Percentiles rank a stretch among this genome's conserved stretches.
Conservation (phyloP, 2,888 invertebrate genomes). For the Ochropacha duplaris region DNA sequence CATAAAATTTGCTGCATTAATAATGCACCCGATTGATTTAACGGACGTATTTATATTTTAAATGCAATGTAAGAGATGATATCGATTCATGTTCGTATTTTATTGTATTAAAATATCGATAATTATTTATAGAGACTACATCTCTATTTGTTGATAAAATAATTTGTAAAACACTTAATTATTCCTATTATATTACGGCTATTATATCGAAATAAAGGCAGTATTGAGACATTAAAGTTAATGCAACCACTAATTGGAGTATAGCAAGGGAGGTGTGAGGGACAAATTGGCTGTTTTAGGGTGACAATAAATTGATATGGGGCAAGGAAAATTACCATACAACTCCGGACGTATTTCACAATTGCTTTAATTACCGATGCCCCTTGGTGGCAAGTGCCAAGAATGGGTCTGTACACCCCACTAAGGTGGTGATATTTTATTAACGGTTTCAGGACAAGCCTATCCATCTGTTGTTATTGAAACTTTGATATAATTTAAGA, state of each 20-base stretch:
- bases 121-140: neutral
- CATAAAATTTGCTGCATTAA: neutral
- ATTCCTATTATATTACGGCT: constrained; percentile 40
- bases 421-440: constrained; percentile 36
- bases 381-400: constrained; percentile 53
- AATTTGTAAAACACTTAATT: constrained; percentile 18
- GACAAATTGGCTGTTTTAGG: constrained; percentile 76
- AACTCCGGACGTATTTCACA: constrained; percentile 68
- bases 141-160: neutral
- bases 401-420: constrained; percentile 47
- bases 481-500: no score
- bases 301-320: constrained; percentile 79
- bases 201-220: constrained; percentile 40
- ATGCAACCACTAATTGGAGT: constrained; percentile 68
- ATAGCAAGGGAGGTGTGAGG: constrained; percentile 55
- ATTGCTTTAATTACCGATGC: constrained; percentile 72
- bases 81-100: neutral
- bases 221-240: constrained; percentile 67
- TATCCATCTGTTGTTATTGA: neutral
- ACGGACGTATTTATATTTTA: neutral
- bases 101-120: neutral
- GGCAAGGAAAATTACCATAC: constrained; percentile 73
- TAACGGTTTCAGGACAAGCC: constrained; percentile 13
- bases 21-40: neutral
- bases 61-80: neutral